These are phyloP conservation scores for Nephrotoma guestfalica DNA, from an alignment of 2,888 invertebrate genomes.

Conservation along the genomic window DNA sequence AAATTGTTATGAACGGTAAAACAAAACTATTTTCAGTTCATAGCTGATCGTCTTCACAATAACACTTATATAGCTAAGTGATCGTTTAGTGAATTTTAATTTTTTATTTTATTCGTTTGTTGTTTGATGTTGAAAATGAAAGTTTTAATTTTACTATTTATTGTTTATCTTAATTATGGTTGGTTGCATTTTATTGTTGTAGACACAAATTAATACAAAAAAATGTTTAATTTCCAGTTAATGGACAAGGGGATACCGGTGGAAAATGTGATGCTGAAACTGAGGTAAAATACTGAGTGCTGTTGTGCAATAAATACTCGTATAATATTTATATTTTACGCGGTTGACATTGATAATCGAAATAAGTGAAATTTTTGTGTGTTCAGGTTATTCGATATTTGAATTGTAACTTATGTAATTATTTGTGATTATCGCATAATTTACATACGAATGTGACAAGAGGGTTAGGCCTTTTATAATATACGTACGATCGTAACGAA, in stretches of 20 bases:
- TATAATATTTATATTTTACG: neutral
- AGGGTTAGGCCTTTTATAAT: neutral
- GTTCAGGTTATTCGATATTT: neutral
- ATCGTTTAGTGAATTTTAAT: neutral
- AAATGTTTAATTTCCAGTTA: neutral
- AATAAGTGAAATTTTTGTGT: neutral
- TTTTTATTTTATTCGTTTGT: neutral
- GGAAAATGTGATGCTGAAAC: neutral
- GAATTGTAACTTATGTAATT: neutral
- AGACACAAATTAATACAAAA: neutral
- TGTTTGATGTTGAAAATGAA: neutral
- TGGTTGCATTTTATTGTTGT: neutral
- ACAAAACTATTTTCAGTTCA: neutral
- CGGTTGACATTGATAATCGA: too few species aligned
- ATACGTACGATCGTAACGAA: neutral
- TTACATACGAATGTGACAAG: neutral
- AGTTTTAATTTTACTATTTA: neutral
- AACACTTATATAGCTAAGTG: neutral
- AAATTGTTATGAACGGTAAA: neutral
- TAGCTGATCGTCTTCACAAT: neutral
- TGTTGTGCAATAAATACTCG: neutral
- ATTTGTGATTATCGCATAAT: neutral
- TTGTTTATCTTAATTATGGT: neutral
- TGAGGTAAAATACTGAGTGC: neutral
- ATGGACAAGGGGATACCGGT: neutral